These are phyloP conservation scores for Calyptommatus sinebrachiatus DNA, from an alignment of 2,113 vertebrate species.

Conservation along the genomic window DNA sequence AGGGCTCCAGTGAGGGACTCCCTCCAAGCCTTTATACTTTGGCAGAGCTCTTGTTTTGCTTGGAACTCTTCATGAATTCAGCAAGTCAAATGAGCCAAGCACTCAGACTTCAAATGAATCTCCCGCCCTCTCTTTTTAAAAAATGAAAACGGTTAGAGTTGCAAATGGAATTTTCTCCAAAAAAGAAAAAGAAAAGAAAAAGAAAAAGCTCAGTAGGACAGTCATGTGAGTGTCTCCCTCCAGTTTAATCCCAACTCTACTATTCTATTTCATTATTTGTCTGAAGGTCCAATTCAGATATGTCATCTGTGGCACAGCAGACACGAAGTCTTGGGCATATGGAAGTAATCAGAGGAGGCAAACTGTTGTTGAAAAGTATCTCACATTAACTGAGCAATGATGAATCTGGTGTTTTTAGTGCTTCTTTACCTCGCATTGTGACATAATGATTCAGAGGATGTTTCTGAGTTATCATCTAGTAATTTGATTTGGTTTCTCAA, in stretches of 20 bases:
- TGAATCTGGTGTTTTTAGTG: background rate
- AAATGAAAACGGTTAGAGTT: constrained; percentile 23
- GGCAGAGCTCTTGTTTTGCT: constrained; percentile 29
- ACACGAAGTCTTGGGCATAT: background rate
- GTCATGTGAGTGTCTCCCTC: background rate
- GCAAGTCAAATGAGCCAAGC: background rate
- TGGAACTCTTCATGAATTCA: constrained; percentile 29
- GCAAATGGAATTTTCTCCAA: background rate
- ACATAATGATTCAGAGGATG: background rate
- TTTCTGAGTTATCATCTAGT: background rate
- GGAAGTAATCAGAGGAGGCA: background rate
- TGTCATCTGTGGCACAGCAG: background rate
- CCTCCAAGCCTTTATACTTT: constrained; percentile 16
- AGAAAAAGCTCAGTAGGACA: background rate
- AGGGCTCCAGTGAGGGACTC: background rate
- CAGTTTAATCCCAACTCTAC: background rate
- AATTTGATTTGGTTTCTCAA: background rate
- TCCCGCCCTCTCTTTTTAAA: background rate
- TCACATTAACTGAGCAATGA: background rate
- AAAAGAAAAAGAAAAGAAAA: too few species aligned
- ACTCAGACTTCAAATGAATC: constrained; percentile 25
- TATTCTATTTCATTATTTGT: background rate
- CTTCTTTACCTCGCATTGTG: background rate
- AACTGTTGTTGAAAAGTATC: background rate
- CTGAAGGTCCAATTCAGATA: background rate